phyloP scores from a whole-genome alignment of 2,113 vertebrate species.

The Opisthocomus hoazin region DNA sequence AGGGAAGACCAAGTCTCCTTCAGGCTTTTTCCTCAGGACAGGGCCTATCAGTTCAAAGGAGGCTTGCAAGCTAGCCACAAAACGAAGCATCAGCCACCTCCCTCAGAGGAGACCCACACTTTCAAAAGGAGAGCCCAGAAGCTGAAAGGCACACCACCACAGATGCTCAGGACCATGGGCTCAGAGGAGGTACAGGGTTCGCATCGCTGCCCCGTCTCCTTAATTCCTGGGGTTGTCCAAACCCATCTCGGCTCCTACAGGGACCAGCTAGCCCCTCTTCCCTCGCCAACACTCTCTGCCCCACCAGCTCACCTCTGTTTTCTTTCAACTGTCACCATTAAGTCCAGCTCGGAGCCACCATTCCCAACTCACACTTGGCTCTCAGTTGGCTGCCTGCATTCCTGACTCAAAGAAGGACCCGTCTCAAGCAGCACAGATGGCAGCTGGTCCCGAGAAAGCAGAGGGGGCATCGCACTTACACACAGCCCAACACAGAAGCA shows the following conservation, averaged over 20 bases:
- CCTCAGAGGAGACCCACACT: neutral
- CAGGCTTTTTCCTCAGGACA: neutral
- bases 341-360: neutral
- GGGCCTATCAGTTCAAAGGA: neutral
- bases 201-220: neutral
- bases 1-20: neutral
- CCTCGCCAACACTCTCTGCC: neutral
- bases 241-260: neutral
- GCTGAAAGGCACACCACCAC: neutral
- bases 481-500: neutral
- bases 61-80: neutral
- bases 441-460: neutral
- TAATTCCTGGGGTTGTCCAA: neutral
- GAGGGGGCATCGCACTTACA: neutral
- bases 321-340: neutral
- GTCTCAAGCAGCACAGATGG: neutral
- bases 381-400: neutral
- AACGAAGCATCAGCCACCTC: neutral
- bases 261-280: neutral
- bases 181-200: too few species aligned
- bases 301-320: neutral
- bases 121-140: neutral
- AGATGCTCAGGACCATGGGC: neutral
- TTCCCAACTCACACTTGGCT: accelerated
- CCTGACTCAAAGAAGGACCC: neutral